phyloP scores from a whole-genome alignment of 2,888 invertebrate species.

The Nowickia ferox region DNA sequence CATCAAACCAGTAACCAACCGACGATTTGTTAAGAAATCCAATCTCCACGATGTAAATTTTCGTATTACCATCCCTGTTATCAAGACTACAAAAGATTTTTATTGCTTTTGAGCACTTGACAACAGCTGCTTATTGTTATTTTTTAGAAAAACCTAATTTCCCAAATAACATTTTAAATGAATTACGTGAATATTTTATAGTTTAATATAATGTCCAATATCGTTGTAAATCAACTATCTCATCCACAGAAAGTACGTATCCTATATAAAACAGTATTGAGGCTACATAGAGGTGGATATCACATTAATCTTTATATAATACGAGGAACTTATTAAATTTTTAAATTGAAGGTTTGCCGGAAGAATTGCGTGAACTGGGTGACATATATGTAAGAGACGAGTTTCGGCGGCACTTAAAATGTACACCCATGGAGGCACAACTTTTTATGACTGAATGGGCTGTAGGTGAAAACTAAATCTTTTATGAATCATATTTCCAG shows the following conservation, averaged over 20 bases:
- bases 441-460: conserved; percentile 95
- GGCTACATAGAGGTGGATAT: conserved; percentile 87
- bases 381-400: conserved; percentile 92
- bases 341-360: conserved; percentile 85
- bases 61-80: background rate
- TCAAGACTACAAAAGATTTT: background rate
- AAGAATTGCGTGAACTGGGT: conserved; percentile 88
- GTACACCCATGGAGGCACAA: conserved; percentile 87
- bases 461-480: conserved; percentile 83
- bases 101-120: conserved; percentile 29
- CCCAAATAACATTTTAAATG: background rate
- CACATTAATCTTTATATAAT: background rate
- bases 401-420: conserved; percentile 92
- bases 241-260: conserved; percentile 88
- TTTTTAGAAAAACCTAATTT: conserved; percentile 33
- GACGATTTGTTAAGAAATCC: too few relatives aligned
- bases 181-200: conserved; percentile 57
- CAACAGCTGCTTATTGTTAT: conserved; percentile 44
- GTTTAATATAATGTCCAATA: conserved; percentile 76
- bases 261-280: conserved; percentile 91
- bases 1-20: too few relatives aligned
- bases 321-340: background rate
- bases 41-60: background rate
- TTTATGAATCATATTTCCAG: conserved; percentile 73
- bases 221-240: conserved; percentile 77